Base-by-base conservation (phyloP, 2,888 invertebrate species). In the Pediacus dermestoides region DNA sequence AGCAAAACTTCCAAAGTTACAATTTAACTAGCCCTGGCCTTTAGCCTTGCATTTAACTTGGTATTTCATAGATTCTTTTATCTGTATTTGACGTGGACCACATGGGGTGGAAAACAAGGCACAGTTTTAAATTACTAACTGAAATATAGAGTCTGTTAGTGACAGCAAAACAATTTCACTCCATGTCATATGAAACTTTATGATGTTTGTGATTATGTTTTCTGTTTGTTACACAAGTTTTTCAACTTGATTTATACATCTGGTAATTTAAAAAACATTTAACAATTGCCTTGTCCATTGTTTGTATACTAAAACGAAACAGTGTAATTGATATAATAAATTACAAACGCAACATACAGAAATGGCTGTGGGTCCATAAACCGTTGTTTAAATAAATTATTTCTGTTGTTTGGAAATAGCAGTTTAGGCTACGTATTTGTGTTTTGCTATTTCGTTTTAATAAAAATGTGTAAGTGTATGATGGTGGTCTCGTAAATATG, bases 41-140 rank as follows among this genome's bases (percentile, higher is more conserved):
- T n/a, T n/a, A n/a, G n/a, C n/a, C n/a, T 48, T 52, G 47, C 48
- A 43, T 49, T 53, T 52, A 48, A 32, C 51, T 51, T 51, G 48
- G 39, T 46, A 42, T 55, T 52, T 16, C 47, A 55, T 53, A 50
- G 54, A 52, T 59, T 53, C 54, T 52, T 52, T 45, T 38, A 43
- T 49, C 57, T 61, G 61, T 43, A 47, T 57, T 57, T 61, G 61
- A 61, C 60, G 44, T 44, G 41, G 57, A 48, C 61, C 59, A 50
- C 60, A 61, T 60, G 59, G 56, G 59, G 61, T 51, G 37, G 50
- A 50, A 57, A 60, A 60, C 59, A 60, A 59, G 56, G 55, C 56
- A 42, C 51, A 55, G 58, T 61, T 61, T 61, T 60, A 61, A 61
- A 61, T 61, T 61, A 60, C 61, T 49, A 50, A 47, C 54, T 58